Conservation (phyloP, 2,888 invertebrate genomes). For the Lithosia quadra region DNA sequence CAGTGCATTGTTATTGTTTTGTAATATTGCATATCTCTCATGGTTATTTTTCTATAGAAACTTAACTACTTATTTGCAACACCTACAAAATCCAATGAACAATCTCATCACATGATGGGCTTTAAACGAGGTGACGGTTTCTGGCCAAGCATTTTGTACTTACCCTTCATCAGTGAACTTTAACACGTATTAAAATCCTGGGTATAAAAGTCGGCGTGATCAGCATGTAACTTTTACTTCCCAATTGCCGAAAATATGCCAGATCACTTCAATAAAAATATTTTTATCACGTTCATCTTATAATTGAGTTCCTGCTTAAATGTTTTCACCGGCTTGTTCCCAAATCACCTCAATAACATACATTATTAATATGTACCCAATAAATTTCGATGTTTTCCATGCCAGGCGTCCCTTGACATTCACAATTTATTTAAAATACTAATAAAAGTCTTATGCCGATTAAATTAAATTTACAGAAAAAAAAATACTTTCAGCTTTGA, state of each 20-base stretch:
- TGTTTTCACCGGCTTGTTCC: no score
- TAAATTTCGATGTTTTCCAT: no score
- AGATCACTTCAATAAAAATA: background rate
- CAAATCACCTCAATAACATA: background rate
- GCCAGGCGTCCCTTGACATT: no score
- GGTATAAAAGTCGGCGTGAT: background rate
- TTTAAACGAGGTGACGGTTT: background rate
- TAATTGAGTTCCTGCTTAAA: no score
- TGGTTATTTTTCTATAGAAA: no score
- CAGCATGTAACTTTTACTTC: background rate
- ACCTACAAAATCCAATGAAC: background rate
- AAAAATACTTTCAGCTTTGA: no score
- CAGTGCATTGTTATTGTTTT: no score
- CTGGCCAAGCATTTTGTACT: background rate
- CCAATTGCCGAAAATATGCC: background rate
- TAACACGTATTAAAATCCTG: background rate
- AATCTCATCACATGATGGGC: background rate
- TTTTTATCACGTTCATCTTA: background rate
- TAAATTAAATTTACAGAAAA: no score
- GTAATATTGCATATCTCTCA: no score
- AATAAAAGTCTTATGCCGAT: no score
- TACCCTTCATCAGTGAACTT: background rate
- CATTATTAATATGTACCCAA: no score
- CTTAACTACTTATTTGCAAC: background rate
- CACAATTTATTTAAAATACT: no score